phyloP scores from a whole-genome alignment of 1,140 invertebrate genomes.

The Ips nitidus region DNA sequence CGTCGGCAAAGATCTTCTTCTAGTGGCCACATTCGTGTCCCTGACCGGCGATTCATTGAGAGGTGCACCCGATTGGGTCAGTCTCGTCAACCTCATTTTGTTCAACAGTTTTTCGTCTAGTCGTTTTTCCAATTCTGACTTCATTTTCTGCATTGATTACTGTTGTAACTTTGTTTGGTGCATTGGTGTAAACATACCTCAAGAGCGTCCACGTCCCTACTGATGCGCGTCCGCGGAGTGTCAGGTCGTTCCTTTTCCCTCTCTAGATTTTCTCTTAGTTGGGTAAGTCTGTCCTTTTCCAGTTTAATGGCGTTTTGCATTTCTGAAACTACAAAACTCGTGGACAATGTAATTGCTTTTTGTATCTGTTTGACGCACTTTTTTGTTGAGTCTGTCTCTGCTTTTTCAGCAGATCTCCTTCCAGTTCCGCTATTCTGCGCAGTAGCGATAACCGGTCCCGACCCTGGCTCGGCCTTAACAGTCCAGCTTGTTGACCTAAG shows the following conservation, averaged over 20 bases:
- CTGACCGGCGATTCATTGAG: slow-evolving; percentile 8
- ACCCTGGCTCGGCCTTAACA: slow-evolving; percentile 23
- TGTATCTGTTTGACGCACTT: slow-evolving; percentile 13
- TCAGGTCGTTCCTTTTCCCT: slow-evolving; percentile 31
- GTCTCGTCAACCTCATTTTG: slow-evolving; percentile 19
- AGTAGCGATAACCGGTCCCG: slow-evolving; percentile 38
- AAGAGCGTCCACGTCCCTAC: slow-evolving; percentile 25
- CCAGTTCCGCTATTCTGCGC: slow-evolving; percentile 36
- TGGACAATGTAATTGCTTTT: background rate
- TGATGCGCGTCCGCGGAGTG: slow-evolving; percentile 19
- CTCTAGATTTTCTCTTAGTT: slow-evolving; percentile 36
- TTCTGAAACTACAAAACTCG: slow-evolving; percentile 34
- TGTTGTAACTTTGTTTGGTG: slow-evolving; percentile 3
- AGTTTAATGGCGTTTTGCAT: slow-evolving; percentile 39
- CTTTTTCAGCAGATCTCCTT: slow-evolving; percentile 40
- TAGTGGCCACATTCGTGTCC: slow-evolving; percentile 1
- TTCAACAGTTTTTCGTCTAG: slow-evolving; percentile 17
- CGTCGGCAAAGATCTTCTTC: background rate
- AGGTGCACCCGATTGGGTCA: background rate
- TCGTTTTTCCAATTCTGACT: slow-evolving; percentile 15
- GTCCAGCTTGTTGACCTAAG: slow-evolving; percentile 23
- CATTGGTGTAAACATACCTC: slow-evolving; percentile 16
- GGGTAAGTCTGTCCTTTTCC: slow-evolving; percentile 39
- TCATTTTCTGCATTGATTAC: slow-evolving; percentile 19
- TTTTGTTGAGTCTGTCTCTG: slow-evolving; percentile 42